These are phyloP conservation scores for Syrphus vitripennis DNA, from an alignment of 2,888 invertebrate species.

Conservation along the genomic window DNA sequence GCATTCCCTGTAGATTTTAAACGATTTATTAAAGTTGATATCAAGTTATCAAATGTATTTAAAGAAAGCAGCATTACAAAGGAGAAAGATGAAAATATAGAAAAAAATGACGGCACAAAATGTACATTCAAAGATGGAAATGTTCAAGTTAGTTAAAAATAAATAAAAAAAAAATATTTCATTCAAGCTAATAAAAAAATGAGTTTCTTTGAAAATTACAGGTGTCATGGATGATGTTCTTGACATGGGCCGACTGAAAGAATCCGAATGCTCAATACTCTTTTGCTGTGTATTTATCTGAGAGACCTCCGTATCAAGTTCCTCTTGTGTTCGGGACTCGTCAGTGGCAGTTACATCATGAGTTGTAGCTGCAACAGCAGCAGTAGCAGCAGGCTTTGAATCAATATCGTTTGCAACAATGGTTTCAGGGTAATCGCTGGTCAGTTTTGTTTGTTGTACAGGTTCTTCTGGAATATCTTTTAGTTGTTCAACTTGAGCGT, in stretches of 20 bases:
- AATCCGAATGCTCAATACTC: conserved; percentile 78
- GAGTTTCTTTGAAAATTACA: conserved; percentile 77
- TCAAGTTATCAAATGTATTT: not conserved
- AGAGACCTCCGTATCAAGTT: conserved; percentile 81
- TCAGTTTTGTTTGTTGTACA: conserved; percentile 51
- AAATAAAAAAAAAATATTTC: not conserved
- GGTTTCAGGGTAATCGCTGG: conserved; percentile 54
- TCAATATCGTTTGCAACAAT: conserved; percentile 66
- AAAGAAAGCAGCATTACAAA: conserved; percentile 35
- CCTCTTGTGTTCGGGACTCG: conserved; percentile 79
- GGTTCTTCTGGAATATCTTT: conserved; percentile 50
- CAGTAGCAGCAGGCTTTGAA: conserved; percentile 59
- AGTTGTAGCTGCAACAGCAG: conserved; percentile 55
- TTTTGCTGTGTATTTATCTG: conserved; percentile 81
- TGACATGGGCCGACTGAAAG: conserved; percentile 81
- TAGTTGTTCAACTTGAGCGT: conserved; percentile 69
- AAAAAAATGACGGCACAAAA: conserved; percentile 20
- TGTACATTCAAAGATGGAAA: conserved; percentile 36
- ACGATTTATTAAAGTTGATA: conserved; percentile 4
- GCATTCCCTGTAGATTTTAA: conserved; percentile 82
- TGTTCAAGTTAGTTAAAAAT: conserved; percentile 31
- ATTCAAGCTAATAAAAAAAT: conserved; percentile 9
- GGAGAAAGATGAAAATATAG: conserved; percentile 24
- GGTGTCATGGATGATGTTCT: conserved; percentile 81
- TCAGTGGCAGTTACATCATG: conserved; percentile 73